Evolutionary conservation across 1,140 invertebrate genomes (phyloP).

Genomic region (Ooceraea biroi): DNA sequence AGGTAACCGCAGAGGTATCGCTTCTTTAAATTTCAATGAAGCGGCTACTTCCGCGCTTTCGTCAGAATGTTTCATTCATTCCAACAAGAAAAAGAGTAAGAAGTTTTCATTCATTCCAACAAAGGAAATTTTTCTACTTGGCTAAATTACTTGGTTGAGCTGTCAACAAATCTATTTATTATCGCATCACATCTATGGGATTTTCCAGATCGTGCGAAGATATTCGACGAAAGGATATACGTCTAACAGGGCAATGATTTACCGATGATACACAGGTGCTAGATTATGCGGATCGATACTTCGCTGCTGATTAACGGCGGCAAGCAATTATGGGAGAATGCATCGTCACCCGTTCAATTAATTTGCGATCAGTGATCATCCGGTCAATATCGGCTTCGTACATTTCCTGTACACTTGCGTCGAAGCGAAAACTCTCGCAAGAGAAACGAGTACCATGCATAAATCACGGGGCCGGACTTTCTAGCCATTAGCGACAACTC

Average conservation of each 20-base stretch:
- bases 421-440: constrained; percentile 40
- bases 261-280: not conserved
- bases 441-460: constrained; percentile 45
- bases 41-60: not conserved
- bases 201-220: not conserved
- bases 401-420: constrained; percentile 40
- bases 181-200: not conserved
- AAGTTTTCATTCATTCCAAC: not conserved
- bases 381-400: constrained; percentile 26
- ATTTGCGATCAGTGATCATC: constrained; percentile 27
- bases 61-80: not conserved
- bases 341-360: constrained; percentile 9
- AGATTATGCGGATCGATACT: constrained; percentile 12
- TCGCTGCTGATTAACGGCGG: constrained; percentile 23
- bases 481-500: constrained; percentile 66
- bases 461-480: constrained; percentile 63
- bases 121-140: not conserved
- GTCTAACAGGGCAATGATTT: constrained; percentile 18
- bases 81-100: not conserved
- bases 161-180: not conserved
- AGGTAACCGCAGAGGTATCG: not conserved
- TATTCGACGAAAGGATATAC: not conserved
- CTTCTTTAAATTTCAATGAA: not conserved
- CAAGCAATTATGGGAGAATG: constrained; percentile 18
- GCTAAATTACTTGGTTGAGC: no score